Evolutionary conservation across 2,113 vertebrate genomes (phyloP).

Genomic region (Bombycilla garrulus): DNA sequence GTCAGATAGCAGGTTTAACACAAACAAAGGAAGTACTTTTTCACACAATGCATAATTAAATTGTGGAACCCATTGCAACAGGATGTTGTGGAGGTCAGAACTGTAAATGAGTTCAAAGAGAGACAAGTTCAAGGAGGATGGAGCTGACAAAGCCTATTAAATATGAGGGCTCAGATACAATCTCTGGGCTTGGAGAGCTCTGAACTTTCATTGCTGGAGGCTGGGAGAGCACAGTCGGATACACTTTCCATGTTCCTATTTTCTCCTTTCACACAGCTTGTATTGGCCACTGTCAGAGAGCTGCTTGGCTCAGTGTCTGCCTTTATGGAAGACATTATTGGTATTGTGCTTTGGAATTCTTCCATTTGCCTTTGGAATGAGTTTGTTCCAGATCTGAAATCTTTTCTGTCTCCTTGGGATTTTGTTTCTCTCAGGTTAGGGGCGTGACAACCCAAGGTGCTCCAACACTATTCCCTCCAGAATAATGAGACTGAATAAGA

Average conservation of each 20-base stretch:
- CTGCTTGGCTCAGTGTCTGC: conserved; percentile 29
- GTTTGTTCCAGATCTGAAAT: background rate
- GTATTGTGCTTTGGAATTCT: background rate
- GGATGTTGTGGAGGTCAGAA: conserved; percentile 60
- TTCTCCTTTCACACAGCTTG: background rate
- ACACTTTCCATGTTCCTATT: background rate
- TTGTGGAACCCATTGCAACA: conserved; percentile 51
- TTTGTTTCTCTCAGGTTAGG: background rate
- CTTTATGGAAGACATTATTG: background rate
- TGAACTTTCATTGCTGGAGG: conserved; percentile 19
- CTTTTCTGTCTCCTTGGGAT: background rate
- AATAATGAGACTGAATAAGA: background rate
- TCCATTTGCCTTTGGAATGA: background rate
- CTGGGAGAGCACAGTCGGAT: background rate
- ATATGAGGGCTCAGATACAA: conserved; percentile 25
- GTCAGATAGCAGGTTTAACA: conserved; percentile 33
- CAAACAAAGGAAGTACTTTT: conserved; percentile 66
- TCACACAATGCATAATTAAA: conserved; percentile 61
- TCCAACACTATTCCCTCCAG: background rate
- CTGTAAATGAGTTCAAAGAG: conserved; percentile 65
- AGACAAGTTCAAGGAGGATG: conserved; percentile 36
- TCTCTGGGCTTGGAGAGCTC: background rate
- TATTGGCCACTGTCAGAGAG: background rate
- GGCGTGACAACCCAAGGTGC: background rate
- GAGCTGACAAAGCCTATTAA: conserved; percentile 54